A percentile compares a stretch with the other conserved stretches of the same genome.
Conservation (phyloP, 2,797 vertebrate genomes). For the Gastrophryne carolinensis region DNA sequence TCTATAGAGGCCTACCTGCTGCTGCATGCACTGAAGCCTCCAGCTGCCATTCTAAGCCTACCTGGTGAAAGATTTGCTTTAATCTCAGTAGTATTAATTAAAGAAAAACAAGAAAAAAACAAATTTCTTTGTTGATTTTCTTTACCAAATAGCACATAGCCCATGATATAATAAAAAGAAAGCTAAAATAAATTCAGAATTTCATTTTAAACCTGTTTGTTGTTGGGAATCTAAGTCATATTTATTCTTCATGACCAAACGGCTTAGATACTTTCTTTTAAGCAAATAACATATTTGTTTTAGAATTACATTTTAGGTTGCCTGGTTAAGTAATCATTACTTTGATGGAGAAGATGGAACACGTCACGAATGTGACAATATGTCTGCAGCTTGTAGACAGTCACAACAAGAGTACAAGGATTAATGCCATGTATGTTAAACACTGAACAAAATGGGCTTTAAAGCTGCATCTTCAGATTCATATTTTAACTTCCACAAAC, state of each 20-base stretch:
- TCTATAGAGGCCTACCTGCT: no score
- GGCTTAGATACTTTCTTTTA: neutral
- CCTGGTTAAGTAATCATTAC: neutral
- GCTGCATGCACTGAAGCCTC: no score
- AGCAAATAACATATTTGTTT: slow-evolving; percentile 3
- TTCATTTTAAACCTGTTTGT: neutral
- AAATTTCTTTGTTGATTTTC: no score
- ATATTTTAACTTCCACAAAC: slow-evolving; percentile 20
- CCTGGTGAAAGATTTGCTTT: no score
- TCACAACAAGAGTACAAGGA: slow-evolving; percentile 36
- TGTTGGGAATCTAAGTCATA: slow-evolving; percentile 9
- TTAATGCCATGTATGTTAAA: slow-evolving; percentile 26
- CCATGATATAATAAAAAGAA: slow-evolving; percentile 10
- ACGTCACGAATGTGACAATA: slow-evolving; percentile 27
- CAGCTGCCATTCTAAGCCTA: no score
- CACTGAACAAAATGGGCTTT: slow-evolving; percentile 28
- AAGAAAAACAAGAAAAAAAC: no score
- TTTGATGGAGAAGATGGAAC: neutral
- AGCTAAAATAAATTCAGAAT: slow-evolving; percentile 9
- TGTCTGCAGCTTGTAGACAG: slow-evolving; percentile 35
- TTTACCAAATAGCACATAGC: no score
- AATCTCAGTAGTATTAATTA: no score
- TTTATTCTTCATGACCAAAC: slow-evolving; percentile 13
- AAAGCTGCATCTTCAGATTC: slow-evolving; percentile 1
- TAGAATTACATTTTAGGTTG: slow-evolving; percentile 6